Evolutionary conservation across 2,888 invertebrate genomes (phyloP).

Genomic region (Keiferia lycopersicella): DNA sequence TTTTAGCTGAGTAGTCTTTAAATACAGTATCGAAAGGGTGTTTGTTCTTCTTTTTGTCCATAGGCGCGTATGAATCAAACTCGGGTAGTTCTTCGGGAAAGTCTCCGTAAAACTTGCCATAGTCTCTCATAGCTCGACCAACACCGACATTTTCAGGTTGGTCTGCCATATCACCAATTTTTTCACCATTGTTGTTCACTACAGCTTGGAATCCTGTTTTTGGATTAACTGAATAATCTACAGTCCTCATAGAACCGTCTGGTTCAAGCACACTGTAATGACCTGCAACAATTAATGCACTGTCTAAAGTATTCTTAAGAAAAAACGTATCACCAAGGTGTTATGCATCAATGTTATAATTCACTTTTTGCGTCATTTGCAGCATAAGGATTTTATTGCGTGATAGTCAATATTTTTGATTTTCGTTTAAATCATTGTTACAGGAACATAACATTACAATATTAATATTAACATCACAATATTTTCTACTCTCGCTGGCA

Average conservation of each 20-base stretch:
- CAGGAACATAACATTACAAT: too few relatives aligned
- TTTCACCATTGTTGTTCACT: conserved; percentile 75
- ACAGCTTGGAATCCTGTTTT: conserved; percentile 80
- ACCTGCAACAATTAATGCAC: conserved; percentile 54
- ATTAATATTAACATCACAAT: too few relatives aligned
- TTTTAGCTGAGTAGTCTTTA: conserved; percentile 54
- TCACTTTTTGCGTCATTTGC: too few relatives aligned
- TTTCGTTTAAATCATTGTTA: too few relatives aligned
- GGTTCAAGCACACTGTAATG: conserved; percentile 86
- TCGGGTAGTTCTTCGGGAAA: conserved; percentile 57
- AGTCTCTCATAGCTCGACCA: conserved; percentile 64
- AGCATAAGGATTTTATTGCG: too few relatives aligned
- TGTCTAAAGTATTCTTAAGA: background rate
- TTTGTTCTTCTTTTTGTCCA: conserved; percentile 50
- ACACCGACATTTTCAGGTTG: conserved; percentile 40
- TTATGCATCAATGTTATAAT: too few relatives aligned
- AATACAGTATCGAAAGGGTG: conserved; percentile 53
- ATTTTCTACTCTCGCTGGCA: too few relatives aligned
- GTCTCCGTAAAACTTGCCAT: conserved; percentile 59
- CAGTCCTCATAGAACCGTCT: conserved; percentile 83
- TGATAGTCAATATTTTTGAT: too few relatives aligned
- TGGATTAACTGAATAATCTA: conserved; percentile 82
- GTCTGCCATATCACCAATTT: conserved; percentile 34
- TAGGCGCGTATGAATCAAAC: conserved; percentile 48
- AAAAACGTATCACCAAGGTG: background rate